phyloP scores from a whole-genome alignment of 2,888 invertebrate genomes.

The Sphinx pinastri region DNA sequence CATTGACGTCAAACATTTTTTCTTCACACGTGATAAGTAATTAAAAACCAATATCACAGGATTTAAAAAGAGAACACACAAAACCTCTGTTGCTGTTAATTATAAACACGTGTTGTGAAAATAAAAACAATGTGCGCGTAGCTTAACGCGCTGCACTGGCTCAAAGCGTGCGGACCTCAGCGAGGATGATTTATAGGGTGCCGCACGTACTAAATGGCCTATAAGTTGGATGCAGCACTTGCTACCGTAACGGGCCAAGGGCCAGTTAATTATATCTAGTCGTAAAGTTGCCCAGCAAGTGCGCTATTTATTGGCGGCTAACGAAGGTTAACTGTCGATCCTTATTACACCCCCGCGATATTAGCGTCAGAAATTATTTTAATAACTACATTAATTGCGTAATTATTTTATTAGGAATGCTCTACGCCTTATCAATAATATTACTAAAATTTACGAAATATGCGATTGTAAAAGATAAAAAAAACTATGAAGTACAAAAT shows the following conservation, averaged over 20 bases:
- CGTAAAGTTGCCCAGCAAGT: constrained; percentile 65
- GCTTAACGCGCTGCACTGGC: constrained; percentile 9
- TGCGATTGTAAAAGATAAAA: not conserved
- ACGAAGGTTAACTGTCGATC: constrained; percentile 69
- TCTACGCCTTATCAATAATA: too few species aligned
- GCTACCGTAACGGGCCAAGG: constrained; percentile 65
- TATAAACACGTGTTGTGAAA: constrained; percentile 23
- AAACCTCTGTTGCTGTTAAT: constrained; percentile 5
- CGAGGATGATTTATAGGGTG: constrained; percentile 50
- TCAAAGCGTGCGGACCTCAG: constrained; percentile 9
- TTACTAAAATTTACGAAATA: not conserved
- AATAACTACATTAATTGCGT: constrained; percentile 5
- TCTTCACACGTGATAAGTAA: constrained; percentile 9
- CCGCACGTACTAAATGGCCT: constrained; percentile 48
- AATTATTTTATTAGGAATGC: not conserved
- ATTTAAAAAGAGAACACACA: constrained; percentile 7
- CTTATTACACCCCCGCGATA: constrained; percentile 46
- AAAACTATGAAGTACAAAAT: not conserved
- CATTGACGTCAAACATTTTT: not conserved
- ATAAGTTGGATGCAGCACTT: constrained; percentile 46
- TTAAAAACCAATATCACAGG: constrained; percentile 28
- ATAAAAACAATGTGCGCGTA: constrained; percentile 15
- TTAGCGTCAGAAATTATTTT: constrained; percentile 5
- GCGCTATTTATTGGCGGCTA: constrained; percentile 72
- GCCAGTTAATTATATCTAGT: constrained; percentile 71